Evolutionary conservation across 2,797 vertebrate genomes (phyloP), one percentile per base, ranked within the genome.

Genomic region (Rallus crepitans): DNA sequence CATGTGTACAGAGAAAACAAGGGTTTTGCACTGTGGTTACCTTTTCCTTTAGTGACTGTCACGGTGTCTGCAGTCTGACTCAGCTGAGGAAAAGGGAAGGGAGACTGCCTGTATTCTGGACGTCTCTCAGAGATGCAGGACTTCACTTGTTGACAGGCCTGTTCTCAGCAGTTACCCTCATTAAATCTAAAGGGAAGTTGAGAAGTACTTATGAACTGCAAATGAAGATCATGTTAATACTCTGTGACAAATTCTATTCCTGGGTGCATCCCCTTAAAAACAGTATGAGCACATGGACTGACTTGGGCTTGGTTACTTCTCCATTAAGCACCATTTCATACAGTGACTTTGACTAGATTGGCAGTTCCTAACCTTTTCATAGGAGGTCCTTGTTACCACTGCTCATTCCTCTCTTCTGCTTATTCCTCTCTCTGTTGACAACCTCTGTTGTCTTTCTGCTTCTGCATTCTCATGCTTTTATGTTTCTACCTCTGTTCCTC

Each of bases 1-100:
- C 0, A 0, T 45, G 42, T 31, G 6, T 28, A 28, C 35, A 63
- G 52, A 71, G 37, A 57, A 88, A 31, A 53, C 7, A 28, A 33
- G 3, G 9, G 10, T 3, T 0, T 0, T 31, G 15, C 37, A 30
- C 2, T 83, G 15, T 45, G 33, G 13, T 19, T 15, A 2, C 23
- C 47, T 53, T 64, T 28, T 93, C 17, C 39, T 73, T 59, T 1
- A 3, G 39, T 81, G 33, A 24, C 40, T 2, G 0, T 57, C 24
- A 15, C 57, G 0, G 0, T 75, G 17, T 45, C n/a, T 60, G 31
- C 7, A 15, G 18, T 48, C 53, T 64, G 5, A 40, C 17, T 59
- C 28, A 18, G 25, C 15, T 53, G 27, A 4, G 33, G 17, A 60
- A 60, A 35, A 73, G 39, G 18, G 11, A 48, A 37, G 14, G 10